A percentile compares a stretch with the other conserved stretches of the same genome.
These are phyloP conservation scores for Aphelocoma californica DNA, from an alignment of 2,797 vertebrate species.

Conservation along the genomic window DNA sequence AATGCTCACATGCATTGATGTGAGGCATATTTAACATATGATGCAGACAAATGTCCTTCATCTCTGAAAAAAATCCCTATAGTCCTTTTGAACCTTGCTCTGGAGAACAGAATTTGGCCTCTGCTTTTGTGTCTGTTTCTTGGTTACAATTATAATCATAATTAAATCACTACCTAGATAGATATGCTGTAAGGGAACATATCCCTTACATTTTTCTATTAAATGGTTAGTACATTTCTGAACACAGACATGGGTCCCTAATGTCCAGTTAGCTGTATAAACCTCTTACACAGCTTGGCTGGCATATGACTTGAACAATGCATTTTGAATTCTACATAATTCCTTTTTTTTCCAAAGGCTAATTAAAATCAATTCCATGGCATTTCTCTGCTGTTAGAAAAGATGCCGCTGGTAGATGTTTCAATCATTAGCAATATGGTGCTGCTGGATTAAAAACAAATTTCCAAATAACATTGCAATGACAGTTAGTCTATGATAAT, in stretches of 20 bases:
- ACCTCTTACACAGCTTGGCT: constrained; percentile 52
- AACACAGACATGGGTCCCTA: constrained; percentile 11
- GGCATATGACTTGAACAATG: constrained; percentile 62
- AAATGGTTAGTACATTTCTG: constrained; percentile 1
- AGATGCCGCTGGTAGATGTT: constrained; percentile 66
- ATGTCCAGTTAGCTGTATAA: constrained; percentile 56
- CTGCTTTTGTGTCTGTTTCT: background rate
- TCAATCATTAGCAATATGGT: constrained; percentile 75
- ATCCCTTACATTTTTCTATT: constrained; percentile 4
- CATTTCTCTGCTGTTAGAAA: constrained; percentile 70
- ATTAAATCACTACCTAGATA: background rate
- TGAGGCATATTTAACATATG: background rate
- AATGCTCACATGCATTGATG: background rate
- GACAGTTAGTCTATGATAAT: constrained; percentile 61
- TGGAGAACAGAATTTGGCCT: background rate
- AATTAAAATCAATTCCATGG: constrained; percentile 75
- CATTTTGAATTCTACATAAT: constrained; percentile 65
- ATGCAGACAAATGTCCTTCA: background rate
- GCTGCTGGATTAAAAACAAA: constrained; percentile 71
- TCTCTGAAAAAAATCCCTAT: background rate
- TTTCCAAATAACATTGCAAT: constrained; percentile 66
- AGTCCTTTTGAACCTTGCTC: background rate
- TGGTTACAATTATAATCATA: background rate
- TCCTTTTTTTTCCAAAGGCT: constrained; percentile 48
- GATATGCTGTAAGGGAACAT: background rate